Conservation (phyloP, 1,140 invertebrate species). For the Bombyx mori region DNA sequence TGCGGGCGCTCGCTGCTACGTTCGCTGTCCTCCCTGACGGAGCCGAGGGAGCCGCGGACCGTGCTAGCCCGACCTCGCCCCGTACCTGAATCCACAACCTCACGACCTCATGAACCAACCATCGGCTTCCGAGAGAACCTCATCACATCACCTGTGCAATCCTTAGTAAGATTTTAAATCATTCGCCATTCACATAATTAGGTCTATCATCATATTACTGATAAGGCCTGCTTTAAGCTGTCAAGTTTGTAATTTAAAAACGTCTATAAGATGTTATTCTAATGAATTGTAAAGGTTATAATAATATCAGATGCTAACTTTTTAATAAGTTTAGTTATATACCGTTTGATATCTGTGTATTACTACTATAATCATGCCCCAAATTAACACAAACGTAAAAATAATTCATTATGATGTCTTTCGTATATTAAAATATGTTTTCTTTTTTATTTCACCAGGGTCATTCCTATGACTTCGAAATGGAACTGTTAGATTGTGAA, state of each 20-base stretch:
- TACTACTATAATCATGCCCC: background rate
- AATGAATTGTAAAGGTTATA: background rate
- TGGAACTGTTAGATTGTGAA: slow-evolving; percentile 57
- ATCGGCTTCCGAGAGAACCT: slow-evolving; percentile 45
- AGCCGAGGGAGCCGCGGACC: slow-evolving; percentile 23
- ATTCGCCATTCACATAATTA: too few relatives aligned
- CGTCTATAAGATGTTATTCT: background rate
- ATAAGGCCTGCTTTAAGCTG: too few relatives aligned
- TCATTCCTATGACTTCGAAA: slow-evolving; percentile 47
- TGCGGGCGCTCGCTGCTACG: slow-evolving; percentile 50
- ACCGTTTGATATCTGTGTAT: background rate
- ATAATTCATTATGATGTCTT: background rate
- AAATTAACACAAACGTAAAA: background rate
- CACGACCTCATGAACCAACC: slow-evolving; percentile 13
- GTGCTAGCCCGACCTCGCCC: background rate
- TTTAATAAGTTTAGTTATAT: background rate
- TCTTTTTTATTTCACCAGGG: slow-evolving; percentile 30
- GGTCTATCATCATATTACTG: too few relatives aligned
- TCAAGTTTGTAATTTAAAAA: too few relatives aligned
- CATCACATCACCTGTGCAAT: slow-evolving; percentile 41
- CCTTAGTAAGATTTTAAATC: slow-evolving; percentile 18
- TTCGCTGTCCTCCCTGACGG: slow-evolving; percentile 55
- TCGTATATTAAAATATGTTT: slow-evolving; percentile 4
- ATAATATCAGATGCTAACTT: background rate
- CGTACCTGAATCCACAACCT: slow-evolving; percentile 10